Evolutionary conservation across 2,113 vertebrate species (phyloP).

Genomic region (Quiscalus mexicanus): DNA sequence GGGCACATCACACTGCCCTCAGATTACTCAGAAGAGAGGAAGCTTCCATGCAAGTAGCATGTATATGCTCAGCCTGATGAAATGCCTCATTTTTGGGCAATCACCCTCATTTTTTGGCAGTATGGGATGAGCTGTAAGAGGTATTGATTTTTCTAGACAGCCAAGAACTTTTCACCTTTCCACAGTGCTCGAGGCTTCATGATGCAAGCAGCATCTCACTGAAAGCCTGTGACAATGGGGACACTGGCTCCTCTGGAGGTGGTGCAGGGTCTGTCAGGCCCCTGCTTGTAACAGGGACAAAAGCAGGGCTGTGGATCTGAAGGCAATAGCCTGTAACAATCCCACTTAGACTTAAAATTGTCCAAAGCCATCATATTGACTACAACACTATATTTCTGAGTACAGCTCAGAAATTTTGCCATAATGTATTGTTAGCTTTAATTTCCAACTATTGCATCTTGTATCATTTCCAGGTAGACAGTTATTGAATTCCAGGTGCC

Average conservation of each 20-base stretch:
- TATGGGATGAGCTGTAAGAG: not conserved
- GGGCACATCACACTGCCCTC: rapidly evolving
- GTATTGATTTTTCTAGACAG: not conserved
- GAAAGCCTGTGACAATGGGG: not conserved
- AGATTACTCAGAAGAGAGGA: not conserved
- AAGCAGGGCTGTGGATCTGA: not conserved
- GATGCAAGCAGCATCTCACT: not conserved
- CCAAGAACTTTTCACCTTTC: not conserved
- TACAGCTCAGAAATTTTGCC: not conserved
- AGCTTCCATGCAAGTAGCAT: not conserved
- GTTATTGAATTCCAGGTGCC: not conserved
- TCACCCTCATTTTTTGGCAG: no score
- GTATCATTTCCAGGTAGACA: not conserved
- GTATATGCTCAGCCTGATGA: not conserved
- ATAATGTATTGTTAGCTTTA: not conserved
- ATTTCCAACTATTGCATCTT: not conserved
- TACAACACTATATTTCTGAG: not conserved
- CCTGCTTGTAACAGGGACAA: not conserved
- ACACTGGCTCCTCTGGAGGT: not conserved
- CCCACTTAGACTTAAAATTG: not conserved
- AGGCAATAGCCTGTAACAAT: not conserved
- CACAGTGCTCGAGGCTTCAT: not conserved
- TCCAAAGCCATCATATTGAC: not conserved
- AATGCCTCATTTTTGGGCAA: not conserved
- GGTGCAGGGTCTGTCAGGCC: rapidly evolving